These are phyloP conservation scores for Esperia sulphurella DNA, from an alignment of 2,888 invertebrate genomes.

Conservation along the genomic window DNA sequence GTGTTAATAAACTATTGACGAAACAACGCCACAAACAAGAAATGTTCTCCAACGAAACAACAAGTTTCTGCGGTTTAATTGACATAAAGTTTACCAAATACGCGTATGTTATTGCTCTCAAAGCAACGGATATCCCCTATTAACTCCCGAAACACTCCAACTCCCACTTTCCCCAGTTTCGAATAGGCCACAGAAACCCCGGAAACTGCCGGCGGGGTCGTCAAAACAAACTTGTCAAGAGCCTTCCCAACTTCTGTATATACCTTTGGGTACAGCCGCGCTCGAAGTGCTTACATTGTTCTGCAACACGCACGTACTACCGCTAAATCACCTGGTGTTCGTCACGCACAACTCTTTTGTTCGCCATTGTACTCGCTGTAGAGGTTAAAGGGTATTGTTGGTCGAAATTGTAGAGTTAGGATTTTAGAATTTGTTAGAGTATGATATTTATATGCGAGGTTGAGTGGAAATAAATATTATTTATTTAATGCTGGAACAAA, in stretches of 20 bases:
- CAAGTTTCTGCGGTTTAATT: too few species aligned
- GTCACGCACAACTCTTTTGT: slow-evolving; percentile 40
- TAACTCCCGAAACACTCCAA: neutral
- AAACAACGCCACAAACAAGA: too few species aligned
- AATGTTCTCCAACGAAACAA: too few species aligned
- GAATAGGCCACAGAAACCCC: neutral
- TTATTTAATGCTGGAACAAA: too few species aligned
- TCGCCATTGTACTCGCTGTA: slow-evolving; percentile 23
- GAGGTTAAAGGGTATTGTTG: slow-evolving; percentile 20
- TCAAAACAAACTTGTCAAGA: slow-evolving; percentile 3
- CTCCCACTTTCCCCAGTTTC: neutral
- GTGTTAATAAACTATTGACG: too few species aligned
- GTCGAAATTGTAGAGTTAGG: slow-evolving; percentile 4
- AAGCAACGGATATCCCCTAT: neutral
- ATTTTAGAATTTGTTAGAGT: slow-evolving; percentile 9
- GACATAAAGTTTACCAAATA: too few species aligned
- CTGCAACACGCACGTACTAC: slow-evolving; percentile 21
- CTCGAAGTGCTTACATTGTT: slow-evolving; percentile 27
- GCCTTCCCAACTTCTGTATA: neutral
- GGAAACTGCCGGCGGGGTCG: slow-evolving; percentile 1
- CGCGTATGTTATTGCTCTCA: neutral
- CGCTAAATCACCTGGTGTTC: slow-evolving; percentile 33
- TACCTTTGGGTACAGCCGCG: neutral
- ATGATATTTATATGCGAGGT: too few species aligned
- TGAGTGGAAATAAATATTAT: too few species aligned